These are phyloP conservation scores for Meloidogyne floridensis DNA, from an alignment of 1,140 invertebrate species.

Conservation along the genomic window DNA sequence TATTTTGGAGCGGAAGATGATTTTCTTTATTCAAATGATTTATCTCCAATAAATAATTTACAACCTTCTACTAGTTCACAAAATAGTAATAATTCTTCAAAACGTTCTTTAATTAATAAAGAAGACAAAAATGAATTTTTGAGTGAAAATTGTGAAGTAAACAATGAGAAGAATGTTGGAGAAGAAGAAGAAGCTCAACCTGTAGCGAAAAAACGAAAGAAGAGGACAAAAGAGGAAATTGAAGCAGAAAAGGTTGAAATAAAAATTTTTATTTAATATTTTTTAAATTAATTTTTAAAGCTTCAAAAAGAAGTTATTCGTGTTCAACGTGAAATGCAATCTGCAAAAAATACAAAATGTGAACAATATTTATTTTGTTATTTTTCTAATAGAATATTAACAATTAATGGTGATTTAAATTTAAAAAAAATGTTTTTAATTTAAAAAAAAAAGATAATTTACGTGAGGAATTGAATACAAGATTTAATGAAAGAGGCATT, in stretches of 20 bases:
- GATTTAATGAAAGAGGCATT: conserved; percentile 44
- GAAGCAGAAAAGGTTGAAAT: conserved; percentile 49
- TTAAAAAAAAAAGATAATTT: conserved; percentile 26
- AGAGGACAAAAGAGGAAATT: conserved; percentile 53
- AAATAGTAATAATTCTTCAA: neutral
- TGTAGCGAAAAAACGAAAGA: conserved; percentile 28
- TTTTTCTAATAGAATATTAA: conserved; percentile 37
- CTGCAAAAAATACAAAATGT: conserved; percentile 58
- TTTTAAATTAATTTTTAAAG: conserved; percentile 32
- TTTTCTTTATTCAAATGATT: neutral
- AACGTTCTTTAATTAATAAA: neutral
- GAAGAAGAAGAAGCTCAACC: neutral
- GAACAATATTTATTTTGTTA: conserved; percentile 58
- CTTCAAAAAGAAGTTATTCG: conserved; percentile 50
- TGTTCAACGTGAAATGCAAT: conserved; percentile 49
- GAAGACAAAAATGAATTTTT: neutral
- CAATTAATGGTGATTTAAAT: conserved; percentile 44
- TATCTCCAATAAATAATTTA: conserved; percentile 3
- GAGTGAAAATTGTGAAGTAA: neutral
- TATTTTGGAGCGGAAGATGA: neutral
- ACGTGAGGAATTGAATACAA: conserved; percentile 27
- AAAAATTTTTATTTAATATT: neutral
- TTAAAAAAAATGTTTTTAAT: neutral
- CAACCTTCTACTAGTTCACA: conserved; percentile 1
- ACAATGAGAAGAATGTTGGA: neutral